phyloP scores from a whole-genome alignment of 2,797 vertebrate genomes.

The Falco novaeseelandiae region DNA sequence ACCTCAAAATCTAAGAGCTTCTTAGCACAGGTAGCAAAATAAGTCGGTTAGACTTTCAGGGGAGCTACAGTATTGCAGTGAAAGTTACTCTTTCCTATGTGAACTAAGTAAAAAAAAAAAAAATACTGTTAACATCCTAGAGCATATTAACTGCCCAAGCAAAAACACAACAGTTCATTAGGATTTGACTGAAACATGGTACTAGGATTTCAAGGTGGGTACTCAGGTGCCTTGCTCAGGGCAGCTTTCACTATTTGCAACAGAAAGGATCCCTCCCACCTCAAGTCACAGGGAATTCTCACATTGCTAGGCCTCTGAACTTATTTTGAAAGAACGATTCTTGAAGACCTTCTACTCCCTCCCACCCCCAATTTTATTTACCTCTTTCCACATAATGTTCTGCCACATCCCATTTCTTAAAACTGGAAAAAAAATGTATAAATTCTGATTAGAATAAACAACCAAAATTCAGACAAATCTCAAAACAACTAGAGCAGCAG shows the following conservation, averaged over 20 bases:
- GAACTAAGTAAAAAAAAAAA: neutral
- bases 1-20: neutral
- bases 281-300: neutral
- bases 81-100: slow-evolving; percentile 1
- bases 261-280: neutral
- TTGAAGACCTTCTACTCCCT: neutral
- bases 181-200: neutral
- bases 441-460: neutral
- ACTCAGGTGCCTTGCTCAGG: neutral
- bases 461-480: neutral
- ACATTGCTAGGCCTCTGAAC: neutral
- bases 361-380: slow-evolving; percentile 64
- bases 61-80: slow-evolving; percentile 4
- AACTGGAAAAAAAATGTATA: slow-evolving; percentile 82
- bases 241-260: neutral
- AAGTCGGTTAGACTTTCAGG: neutral
- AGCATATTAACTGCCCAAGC: neutral
- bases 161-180: neutral
- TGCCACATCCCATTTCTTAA: slow-evolving; percentile 93
- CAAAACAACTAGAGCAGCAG: neutral
- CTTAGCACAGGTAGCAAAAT: neutral
- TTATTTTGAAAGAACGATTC: neutral
- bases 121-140: neutral
- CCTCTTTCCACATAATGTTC: slow-evolving; percentile 98
- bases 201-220: neutral